Base-by-base conservation (phyloP, 2,888 invertebrate species). In the Idaea aversata region DNA sequence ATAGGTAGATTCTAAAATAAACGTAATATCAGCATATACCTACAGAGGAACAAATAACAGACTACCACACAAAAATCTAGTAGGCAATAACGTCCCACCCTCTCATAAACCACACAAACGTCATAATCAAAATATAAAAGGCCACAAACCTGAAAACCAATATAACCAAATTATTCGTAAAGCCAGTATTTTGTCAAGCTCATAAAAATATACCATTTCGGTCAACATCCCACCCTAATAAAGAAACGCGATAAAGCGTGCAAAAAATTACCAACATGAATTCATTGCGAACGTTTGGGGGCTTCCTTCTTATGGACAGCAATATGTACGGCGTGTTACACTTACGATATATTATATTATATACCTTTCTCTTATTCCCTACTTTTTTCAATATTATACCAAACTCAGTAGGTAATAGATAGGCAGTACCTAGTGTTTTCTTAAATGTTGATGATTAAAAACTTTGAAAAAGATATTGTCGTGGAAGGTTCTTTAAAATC, bases 201-300 rank as follows among this genome's bases (percentile, higher is more conserved):
- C 74, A 87, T 88, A 88, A 90, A 88, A 85, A 82, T 79, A 80
- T 79, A 34, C 59, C 59, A 82, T 80, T 77, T 75, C 75, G 78
- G 77, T 73, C 74, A 74, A 77, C 76, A 77, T 76, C 74, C 75
- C 77, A 89, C 91, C 91, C 89, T 86, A 90, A 91, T 92, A 92
- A 91, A 91, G 90, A 90, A 88, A 84, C 80, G 88, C 88, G 89
- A 92, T 93, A 93, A 92, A 92, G 81, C 83, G 88, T 77, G 83
- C 83, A 88, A 92, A 92, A 93, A 93, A 90, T 86, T 83, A 83
- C 83, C 77, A 82, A 83, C 91, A 91, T 93, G 93, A 93, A 92
- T 93, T 91, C 93, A 93, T 92, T 85, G 93, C 88, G 92, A 92
- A 92, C 91, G 91, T 92, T 93, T 91, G 84, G 89, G 85, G 89